These are phyloP conservation scores for Drosophila busckii DNA, from an alignment of 1,140 invertebrate species.

Conservation along the genomic window DNA sequence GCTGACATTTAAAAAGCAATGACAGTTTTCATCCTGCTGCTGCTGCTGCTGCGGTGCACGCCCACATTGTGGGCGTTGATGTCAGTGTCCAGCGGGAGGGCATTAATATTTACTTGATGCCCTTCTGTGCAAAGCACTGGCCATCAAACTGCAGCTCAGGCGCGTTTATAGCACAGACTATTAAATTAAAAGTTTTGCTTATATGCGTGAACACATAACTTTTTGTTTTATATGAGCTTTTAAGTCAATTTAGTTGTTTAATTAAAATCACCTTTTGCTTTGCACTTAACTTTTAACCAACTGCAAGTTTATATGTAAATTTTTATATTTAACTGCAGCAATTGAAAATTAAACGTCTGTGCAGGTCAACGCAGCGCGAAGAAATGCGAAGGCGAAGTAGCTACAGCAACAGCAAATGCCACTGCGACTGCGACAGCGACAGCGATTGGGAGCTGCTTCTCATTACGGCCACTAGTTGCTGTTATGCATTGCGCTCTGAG, in stretches of 20 bases:
- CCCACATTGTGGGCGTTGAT: conserved; percentile 31
- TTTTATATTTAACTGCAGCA: conserved; percentile 7
- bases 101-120: conserved; percentile 49
- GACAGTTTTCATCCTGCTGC: conserved; percentile 58
- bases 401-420: conserved; percentile 35
- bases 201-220: no score
- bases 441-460: conserved; percentile 25
- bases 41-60: conserved; percentile 9
- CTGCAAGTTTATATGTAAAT: background rate
- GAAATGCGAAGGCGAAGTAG: conserved; percentile 33
- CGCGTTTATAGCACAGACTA: conserved; percentile 24
- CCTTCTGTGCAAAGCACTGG: conserved; percentile 40
- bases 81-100: conserved; percentile 52
- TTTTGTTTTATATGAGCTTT: background rate
- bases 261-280: no score
- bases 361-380: conserved; percentile 22
- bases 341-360: conserved; percentile 24
- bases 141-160: background rate
- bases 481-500: conserved; percentile 47
- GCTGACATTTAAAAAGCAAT: conserved; percentile 66
- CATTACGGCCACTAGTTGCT: conserved; percentile 71
- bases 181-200: no score
- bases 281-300: conserved; percentile 5
- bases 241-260: background rate
- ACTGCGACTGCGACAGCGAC: no score